Percentiles rank a stretch among this genome's conserved stretches.
Conservation (phyloP, 2,797 vertebrate genomes). For the Melanotaenia trifasciata region DNA sequence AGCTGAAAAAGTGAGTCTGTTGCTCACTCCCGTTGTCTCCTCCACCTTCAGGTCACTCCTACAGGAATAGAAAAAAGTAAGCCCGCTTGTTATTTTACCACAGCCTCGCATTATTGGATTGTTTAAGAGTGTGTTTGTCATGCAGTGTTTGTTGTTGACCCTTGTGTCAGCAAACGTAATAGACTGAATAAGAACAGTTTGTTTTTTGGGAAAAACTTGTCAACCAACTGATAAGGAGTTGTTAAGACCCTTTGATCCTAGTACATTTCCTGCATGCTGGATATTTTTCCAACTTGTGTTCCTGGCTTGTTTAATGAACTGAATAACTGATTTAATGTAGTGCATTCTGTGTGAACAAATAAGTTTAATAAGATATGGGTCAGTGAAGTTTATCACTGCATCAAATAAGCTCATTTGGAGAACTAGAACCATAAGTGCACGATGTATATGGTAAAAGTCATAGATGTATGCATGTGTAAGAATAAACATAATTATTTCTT, state of each 20-base stretch:
- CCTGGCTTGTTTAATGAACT: conserved; percentile 36
- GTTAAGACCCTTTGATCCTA: conserved; percentile 28
- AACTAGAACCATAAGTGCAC: not conserved
- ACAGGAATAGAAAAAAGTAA: conserved; percentile 66
- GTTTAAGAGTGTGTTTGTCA: conserved; percentile 22
- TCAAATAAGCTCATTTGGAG: not conserved
- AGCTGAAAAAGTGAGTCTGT: conserved; percentile 83
- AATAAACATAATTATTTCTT: conserved; percentile 1
- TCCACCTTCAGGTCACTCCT: conserved; percentile 82
- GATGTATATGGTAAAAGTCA: not conserved
- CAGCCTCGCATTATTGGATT: conserved; percentile 13
- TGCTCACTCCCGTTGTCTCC: conserved; percentile 82
- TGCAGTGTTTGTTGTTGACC: conserved; percentile 5
- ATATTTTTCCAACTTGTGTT: conserved; percentile 53
- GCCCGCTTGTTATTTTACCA: conserved; percentile 30
- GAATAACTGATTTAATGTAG: conserved; percentile 40
- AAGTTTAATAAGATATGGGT: conserved; percentile 63
- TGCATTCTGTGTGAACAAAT: conserved; percentile 55
- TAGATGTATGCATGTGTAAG: not conserved
- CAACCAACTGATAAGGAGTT: conserved; percentile 48
- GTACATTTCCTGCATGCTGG: conserved; percentile 50
- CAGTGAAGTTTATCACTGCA: conserved; percentile 51
- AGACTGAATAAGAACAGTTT: conserved; percentile 16
- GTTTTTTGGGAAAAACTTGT: conserved; percentile 6
- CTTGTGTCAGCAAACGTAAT: conserved; percentile 20